Conservation (phyloP, 2,888 invertebrate genomes). For the Dastarcus helophoroides region DNA sequence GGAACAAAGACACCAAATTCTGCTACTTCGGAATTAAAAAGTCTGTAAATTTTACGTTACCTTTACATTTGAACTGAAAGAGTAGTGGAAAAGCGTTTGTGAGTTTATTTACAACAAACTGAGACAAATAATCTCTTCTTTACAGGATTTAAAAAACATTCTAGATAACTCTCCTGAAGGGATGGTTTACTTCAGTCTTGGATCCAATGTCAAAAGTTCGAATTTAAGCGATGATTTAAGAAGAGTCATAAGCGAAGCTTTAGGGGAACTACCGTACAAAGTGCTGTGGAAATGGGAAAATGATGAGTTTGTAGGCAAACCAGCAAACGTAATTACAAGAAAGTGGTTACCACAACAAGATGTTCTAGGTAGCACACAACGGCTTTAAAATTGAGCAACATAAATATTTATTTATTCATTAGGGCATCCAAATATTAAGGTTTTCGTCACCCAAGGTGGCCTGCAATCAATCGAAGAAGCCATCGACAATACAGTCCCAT, state of each 20-base stretch:
- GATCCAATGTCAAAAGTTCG: constrained; percentile 15
- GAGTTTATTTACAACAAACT: too few relatives aligned
- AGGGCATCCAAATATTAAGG: constrained; percentile 34
- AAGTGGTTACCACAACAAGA: constrained; percentile 22
- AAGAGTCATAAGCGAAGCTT: constrained; percentile 12
- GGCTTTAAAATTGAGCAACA: too few relatives aligned
- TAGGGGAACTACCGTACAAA: constrained; percentile 15
- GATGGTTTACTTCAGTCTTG: constrained; percentile 20
- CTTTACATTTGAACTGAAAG: too few relatives aligned
- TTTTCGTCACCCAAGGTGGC: constrained; percentile 39
- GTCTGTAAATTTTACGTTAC: too few relatives aligned
- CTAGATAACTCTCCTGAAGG: constrained; percentile 17
- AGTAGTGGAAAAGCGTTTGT: too few relatives aligned
- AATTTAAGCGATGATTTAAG: constrained; percentile 11
- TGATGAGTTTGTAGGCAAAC: constrained; percentile 13
- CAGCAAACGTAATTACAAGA: constrained; percentile 15
- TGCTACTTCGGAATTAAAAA: too few relatives aligned
- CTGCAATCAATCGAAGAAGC: constrained; percentile 37
- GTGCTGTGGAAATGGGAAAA: constrained; percentile 19
- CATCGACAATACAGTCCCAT: constrained; percentile 32
- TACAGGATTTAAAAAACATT: constrained; percentile 17
- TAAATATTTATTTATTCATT: too few relatives aligned
- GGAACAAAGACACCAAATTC: too few relatives aligned
- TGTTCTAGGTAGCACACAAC: constrained; percentile 17
- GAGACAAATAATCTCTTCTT: too few relatives aligned